These are phyloP conservation scores for Cosmia pyralina DNA, from an alignment of 2,888 invertebrate species.

Conservation along the genomic window DNA sequence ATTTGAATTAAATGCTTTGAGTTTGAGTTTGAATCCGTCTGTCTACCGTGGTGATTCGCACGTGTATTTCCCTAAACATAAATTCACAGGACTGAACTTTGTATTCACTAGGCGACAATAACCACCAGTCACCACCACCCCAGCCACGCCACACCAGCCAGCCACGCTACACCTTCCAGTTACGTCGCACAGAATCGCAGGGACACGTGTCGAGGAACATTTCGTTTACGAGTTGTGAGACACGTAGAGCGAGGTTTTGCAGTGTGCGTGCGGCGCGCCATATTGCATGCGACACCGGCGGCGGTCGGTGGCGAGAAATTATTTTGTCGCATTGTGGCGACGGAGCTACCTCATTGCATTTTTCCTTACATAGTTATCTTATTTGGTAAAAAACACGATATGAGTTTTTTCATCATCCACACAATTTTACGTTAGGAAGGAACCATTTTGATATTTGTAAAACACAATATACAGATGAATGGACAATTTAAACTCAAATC, in stretches of 20 bases:
- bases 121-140: too few species aligned
- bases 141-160: too few species aligned
- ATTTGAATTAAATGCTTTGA: too few species aligned
- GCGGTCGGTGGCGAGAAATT: neutral
- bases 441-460: neutral
- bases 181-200: neutral
- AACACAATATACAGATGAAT: neutral
- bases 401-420: neutral
- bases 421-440: neutral
- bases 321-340: conserved; percentile 14
- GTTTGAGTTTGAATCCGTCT: too few species aligned
- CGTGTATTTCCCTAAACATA: neutral
- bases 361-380: neutral
- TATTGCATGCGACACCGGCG: conserved; percentile 27
- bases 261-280: conserved; percentile 7
- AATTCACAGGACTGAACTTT: neutral
- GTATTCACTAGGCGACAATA: neutral
- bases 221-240: conserved; percentile 24
- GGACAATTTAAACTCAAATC: neutral
- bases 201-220: conserved; percentile 2
- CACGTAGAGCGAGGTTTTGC: conserved; percentile 6
- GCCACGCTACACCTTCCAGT: too few species aligned
- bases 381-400: neutral
- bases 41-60: neutral
- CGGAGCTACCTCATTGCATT: neutral